phyloP scores from a whole-genome alignment of 2,888 invertebrate genomes.

The Ochropleura leucogaster region DNA sequence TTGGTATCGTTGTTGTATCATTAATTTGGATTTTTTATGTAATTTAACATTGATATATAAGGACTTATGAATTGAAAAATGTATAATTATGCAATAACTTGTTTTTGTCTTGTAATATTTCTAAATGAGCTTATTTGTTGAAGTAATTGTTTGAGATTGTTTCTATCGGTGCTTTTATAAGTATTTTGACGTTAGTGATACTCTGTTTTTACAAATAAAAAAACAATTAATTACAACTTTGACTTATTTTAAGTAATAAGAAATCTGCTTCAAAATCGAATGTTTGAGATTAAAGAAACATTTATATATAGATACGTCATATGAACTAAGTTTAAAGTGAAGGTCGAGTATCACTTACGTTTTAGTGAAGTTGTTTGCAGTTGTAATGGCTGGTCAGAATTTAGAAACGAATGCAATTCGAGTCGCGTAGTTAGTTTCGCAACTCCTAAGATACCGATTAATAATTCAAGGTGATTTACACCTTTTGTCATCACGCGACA shows the following conservation, averaged over 20 bases:
- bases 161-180: slow-evolving; percentile 66
- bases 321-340: neutral
- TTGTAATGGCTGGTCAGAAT: slow-evolving; percentile 45
- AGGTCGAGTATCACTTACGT: slow-evolving; percentile 41
- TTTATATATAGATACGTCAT: slow-evolving; percentile 1
- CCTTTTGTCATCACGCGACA: slow-evolving; percentile 41
- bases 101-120: slow-evolving; percentile 70
- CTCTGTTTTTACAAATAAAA: slow-evolving; percentile 30
- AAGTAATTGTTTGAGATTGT: slow-evolving; percentile 64
- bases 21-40: slow-evolving; percentile 77
- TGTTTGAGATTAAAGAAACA: neutral
- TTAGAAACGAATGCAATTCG: slow-evolving; percentile 46
- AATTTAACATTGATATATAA: slow-evolving; percentile 82
- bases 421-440: slow-evolving; percentile 35
- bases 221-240: neutral
- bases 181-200: slow-evolving; percentile 51
- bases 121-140: slow-evolving; percentile 71
- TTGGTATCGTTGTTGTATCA: slow-evolving; percentile 83
- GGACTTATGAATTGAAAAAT: slow-evolving; percentile 72
- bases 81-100: slow-evolving; percentile 79
- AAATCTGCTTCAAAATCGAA: neutral
- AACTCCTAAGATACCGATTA: slow-evolving; percentile 14
- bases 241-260: neutral
- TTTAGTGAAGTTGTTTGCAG: slow-evolving; percentile 37
- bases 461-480: slow-evolving; percentile 22